A percentile compares a stretch with the other conserved stretches of the same genome.
Evolutionary conservation across 2,113 vertebrate genomes (phyloP).

Genomic region (Pterocles burchelli): DNA sequence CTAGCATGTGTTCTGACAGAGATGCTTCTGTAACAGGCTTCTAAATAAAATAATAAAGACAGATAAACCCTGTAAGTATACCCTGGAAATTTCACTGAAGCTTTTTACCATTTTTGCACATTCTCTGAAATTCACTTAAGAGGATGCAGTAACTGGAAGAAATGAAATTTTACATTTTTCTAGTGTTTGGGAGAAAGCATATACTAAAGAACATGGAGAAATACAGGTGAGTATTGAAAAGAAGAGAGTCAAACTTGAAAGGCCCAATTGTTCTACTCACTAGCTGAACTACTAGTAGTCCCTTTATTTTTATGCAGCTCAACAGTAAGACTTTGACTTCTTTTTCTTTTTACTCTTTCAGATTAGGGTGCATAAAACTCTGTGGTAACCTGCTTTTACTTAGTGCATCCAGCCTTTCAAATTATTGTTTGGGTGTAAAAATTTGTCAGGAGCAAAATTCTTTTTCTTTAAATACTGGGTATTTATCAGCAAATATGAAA

Average conservation of each 20-base stretch:
- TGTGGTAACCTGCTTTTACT: background rate
- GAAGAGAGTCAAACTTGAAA: background rate
- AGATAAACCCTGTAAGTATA: background rate
- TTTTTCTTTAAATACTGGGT: background rate
- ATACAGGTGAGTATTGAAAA: background rate
- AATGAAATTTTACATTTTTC: background rate
- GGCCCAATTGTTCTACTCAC: fast-evolving
- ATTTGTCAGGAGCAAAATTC: background rate
- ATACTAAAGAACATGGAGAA: background rate
- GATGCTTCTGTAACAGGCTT: background rate
- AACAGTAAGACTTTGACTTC: background rate
- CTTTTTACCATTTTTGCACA: background rate
- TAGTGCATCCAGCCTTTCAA: background rate
- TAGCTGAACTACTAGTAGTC: background rate
- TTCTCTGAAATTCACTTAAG: background rate
- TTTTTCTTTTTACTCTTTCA: background rate
- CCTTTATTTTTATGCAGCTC: background rate
- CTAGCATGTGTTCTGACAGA: background rate
- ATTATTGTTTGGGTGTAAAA: background rate
- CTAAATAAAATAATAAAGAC: background rate
- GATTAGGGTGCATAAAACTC: background rate
- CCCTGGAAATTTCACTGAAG: background rate
- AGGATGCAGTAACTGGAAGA: background rate
- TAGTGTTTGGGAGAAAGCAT: background rate
- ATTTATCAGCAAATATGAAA: background rate